Percentiles rank a stretch among this genome's conserved stretches.
Evolutionary conservation across 2,888 invertebrate species (phyloP).

Genomic region (Synanthedon myopaeformis): DNA sequence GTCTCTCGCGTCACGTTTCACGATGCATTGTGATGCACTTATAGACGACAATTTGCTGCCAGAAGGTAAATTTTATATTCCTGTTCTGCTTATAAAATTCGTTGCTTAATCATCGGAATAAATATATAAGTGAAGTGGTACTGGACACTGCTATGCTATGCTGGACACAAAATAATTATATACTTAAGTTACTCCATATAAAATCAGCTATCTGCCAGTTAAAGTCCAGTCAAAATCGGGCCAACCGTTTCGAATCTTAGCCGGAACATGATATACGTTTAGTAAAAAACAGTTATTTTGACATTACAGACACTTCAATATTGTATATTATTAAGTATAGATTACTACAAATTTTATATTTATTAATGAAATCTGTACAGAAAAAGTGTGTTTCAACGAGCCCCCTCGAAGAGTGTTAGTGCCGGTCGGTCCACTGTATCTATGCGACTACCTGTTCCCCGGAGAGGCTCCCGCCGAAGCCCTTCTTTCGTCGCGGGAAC

Average conservation of each 20-base stretch:
- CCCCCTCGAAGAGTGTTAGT: slow-evolving; percentile 89
- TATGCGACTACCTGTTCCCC: slow-evolving; percentile 92
- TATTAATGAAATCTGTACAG: slow-evolving; percentile 35
- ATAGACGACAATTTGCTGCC: slow-evolving; percentile 82
- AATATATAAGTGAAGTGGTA: too few species aligned
- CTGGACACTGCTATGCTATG: too few species aligned
- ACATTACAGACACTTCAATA: too few species aligned
- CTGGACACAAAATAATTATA: too few species aligned
- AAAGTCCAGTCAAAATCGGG: too few species aligned
- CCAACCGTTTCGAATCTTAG: too few species aligned
- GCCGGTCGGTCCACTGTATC: slow-evolving; percentile 74
- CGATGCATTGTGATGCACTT: slow-evolving; percentile 93
- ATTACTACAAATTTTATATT: neutral
- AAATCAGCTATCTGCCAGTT: too few species aligned
- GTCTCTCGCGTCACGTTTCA: slow-evolving; percentile 86
- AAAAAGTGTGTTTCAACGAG: slow-evolving; percentile 86
- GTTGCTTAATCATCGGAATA: too few species aligned
- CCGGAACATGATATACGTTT: too few species aligned
- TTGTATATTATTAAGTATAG: too few species aligned
- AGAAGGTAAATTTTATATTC: slow-evolving; percentile 63
- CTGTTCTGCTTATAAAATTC: neutral
- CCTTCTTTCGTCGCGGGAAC: slow-evolving; percentile 81
- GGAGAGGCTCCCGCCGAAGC: slow-evolving; percentile 90
- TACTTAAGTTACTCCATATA: too few species aligned
- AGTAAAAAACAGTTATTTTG: too few species aligned